Base-by-base conservation (phyloP, 2,113 vertebrate species). In the Lonchura striata region DNA sequence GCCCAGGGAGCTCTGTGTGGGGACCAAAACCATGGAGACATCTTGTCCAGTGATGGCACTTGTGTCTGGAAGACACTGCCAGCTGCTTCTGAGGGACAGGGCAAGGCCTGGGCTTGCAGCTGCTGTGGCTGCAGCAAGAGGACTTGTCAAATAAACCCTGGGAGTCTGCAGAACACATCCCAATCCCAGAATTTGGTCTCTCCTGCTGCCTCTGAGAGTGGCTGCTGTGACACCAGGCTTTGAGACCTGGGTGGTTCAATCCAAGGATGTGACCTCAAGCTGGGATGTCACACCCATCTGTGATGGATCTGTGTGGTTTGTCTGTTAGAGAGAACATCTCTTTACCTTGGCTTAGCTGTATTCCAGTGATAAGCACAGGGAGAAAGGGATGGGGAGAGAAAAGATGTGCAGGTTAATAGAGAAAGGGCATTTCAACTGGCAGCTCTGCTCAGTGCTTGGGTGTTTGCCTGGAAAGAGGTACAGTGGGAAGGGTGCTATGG, bases 281-380 rank as follows among this genome's bases (percentile, higher is more conserved):
- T 37, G 83, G 41, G 65, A 23, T 8, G 59, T 22, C 35, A 12
- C 37, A 44, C 15, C 52, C 44, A 20, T 31, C 79, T n/a, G 60
- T 8, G 23, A 10, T 33, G 52, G 47, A n/a, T 79, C 54, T 39
- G 19, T 20, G 1, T 6, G 23, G 25, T 56, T 68, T 37, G 9
- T 47, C 25, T 59, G 50, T 9, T 21, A 35, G 60, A 68, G 25
- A 35, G 72, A 71, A 23, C 1, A 3, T 68, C 44, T 60, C 37
- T 53, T 97, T 96, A 97, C 97, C 97, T 97, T 85, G 86, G 86
- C 57, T 94, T 95, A 3, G 56, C 97, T 97, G 88, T 33, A 30
- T 53, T 90, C 92, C 94, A 24, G 52, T 8, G 57, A 61, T 16
- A 52, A 90, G 90, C 52, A 31, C 17, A 28, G 68, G n/a, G 41